These are phyloP conservation scores for Perodicticus potto DNA, from an alignment of 2,797 vertebrate species.

Conservation along the genomic window DNA sequence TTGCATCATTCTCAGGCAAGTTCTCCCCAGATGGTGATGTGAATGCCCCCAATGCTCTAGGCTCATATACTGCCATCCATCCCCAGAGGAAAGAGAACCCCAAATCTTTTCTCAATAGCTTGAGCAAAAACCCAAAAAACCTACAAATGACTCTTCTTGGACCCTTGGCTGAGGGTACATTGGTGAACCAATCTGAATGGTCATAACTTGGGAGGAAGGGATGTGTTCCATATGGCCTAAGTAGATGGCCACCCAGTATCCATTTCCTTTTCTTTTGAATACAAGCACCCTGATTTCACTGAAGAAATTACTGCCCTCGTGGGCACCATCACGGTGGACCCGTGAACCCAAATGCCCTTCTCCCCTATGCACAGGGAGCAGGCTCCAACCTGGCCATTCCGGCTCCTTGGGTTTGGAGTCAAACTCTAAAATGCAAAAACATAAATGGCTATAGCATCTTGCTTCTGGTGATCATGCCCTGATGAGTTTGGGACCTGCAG, in stretches of 20 bases:
- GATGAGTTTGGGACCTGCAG: neutral
- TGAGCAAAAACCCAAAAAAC: neutral
- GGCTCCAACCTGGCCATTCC: neutral
- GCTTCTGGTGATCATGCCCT: neutral
- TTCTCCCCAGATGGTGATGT: neutral
- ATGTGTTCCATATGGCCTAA: neutral
- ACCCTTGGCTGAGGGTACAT: neutral
- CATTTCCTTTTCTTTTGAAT: neutral
- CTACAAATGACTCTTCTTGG: neutral
- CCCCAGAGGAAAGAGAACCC: neutral
- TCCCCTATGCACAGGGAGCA: neutral
- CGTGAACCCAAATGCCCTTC: neutral
- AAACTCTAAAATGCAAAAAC: neutral
- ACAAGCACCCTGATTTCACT: neutral
- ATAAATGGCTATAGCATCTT: neutral
- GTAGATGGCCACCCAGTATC: neutral
- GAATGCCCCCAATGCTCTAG: neutral
- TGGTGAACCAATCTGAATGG: neutral
- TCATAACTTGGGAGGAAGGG: fast-evolving
- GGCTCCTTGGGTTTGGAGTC: neutral
- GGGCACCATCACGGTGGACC: neutral
- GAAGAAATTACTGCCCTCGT: neutral
- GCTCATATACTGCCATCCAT: neutral
- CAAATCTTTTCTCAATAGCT: neutral
- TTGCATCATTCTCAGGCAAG: neutral